phyloP scores from a whole-genome alignment of 2,888 invertebrate species.

The Dysmachus trigonus region DNA sequence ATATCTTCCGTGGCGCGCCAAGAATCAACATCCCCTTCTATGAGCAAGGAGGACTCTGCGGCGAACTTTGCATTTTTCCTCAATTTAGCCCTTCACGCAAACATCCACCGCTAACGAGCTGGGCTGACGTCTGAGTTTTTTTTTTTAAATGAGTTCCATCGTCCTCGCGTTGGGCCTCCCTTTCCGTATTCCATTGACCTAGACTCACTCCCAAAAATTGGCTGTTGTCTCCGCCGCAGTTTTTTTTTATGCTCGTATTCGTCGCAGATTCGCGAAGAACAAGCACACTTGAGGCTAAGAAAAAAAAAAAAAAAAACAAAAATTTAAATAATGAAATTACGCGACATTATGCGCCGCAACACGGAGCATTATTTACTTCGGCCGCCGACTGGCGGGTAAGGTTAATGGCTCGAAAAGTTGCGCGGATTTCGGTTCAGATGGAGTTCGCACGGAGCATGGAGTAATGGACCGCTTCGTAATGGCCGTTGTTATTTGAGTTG shows the following conservation, averaged over 20 bases:
- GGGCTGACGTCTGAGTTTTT: not conserved
- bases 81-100: constrained; percentile 38
- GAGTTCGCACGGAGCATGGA: not conserved
- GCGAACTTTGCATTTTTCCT: constrained; percentile 41
- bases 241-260: not conserved
- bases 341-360: constrained; percentile 35
- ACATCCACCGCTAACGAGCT: constrained; percentile 36
- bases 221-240: not conserved
- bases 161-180: not conserved
- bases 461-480: not conserved
- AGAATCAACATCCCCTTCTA: not conserved
- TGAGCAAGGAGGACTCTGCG: not conserved
- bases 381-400: not conserved
- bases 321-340: constrained; percentile 40
- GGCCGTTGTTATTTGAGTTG: constrained; percentile 11
- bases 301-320: no score
- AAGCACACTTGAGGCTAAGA: not conserved
- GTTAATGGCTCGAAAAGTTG: constrained; percentile 31
- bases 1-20: not conserved
- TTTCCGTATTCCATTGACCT: not conserved
- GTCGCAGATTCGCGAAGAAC: not conserved
- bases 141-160: not conserved
- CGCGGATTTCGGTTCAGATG: not conserved
- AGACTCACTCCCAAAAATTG: not conserved
- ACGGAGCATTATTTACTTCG: constrained; percentile 10